Percentiles rank a stretch among this genome's conserved stretches.
Conservation (phyloP, 2,113 vertebrate genomes). For the Poicephalus gulielmi region DNA sequence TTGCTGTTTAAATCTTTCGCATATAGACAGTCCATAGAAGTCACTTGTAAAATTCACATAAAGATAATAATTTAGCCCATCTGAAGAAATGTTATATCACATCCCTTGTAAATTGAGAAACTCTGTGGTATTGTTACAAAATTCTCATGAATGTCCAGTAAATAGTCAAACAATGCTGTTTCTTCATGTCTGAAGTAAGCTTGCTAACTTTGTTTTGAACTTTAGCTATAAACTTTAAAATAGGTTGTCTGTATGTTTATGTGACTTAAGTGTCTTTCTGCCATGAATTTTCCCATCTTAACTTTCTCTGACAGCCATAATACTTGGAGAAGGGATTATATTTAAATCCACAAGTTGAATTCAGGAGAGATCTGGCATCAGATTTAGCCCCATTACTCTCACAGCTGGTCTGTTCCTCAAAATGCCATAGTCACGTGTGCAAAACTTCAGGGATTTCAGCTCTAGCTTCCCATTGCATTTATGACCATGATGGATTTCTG, state of each 20-base stretch:
- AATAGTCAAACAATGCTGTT: background rate
- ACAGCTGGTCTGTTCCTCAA: background rate
- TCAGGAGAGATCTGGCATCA: background rate
- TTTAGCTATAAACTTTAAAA: background rate
- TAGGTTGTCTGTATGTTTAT: background rate
- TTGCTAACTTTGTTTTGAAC: background rate
- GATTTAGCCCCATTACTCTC: background rate
- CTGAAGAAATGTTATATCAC: background rate
- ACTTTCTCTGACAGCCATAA: background rate
- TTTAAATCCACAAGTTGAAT: background rate
- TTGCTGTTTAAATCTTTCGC: background rate
- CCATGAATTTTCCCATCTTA: background rate
- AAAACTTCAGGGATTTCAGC: background rate
- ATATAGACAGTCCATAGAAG: background rate
- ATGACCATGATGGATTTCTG: background rate
- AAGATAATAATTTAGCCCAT: background rate
- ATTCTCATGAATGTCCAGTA: background rate
- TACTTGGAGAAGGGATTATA: background rate
- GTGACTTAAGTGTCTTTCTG: background rate
- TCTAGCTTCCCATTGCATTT: background rate
- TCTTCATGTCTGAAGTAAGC: constrained; percentile 7
- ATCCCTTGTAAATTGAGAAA: constrained; percentile 15
- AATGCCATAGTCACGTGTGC: background rate
- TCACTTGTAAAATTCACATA: background rate
- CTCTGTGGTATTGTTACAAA: constrained; percentile 12